These are phyloP conservation scores for Montipora efflorescens DNA, from an alignment of 64 coral and sea anemone species.

Conservation along the genomic window DNA sequence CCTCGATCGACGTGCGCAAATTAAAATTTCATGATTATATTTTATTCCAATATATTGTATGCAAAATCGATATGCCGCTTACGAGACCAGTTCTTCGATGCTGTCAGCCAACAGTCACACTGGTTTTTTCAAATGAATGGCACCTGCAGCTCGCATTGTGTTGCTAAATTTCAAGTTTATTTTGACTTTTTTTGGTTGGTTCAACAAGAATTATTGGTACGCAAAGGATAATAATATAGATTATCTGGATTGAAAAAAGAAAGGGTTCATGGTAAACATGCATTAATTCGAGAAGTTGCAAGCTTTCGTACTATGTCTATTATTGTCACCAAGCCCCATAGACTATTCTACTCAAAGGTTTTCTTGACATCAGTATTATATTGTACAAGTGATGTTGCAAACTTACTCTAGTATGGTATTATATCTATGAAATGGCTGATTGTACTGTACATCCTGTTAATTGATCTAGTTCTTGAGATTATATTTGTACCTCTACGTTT, in stretches of 20 bases:
- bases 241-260: neutral
- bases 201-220: neutral
- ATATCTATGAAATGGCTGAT: neutral
- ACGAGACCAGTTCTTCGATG: neutral
- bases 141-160: conserved; percentile 31
- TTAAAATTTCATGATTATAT: conserved; percentile 9
- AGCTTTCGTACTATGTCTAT: no score
- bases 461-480: neutral
- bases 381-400: neutral
- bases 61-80: neutral
- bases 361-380: neutral
- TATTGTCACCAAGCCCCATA: no score
- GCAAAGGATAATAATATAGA: neutral
- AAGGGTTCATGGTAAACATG: neutral
- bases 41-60: neutral
- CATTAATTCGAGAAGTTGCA: neutral
- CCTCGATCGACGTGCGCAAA: conserved; percentile 4
- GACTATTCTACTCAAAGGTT: no score
- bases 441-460: neutral
- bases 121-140: neutral
- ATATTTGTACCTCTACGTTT: neutral
- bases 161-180: neutral
- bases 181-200: neutral
- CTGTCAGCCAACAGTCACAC: neutral
- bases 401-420: neutral